Conservation (phyloP, 2,113 vertebrate species). For the Crotophaga sulcirostris region DNA sequence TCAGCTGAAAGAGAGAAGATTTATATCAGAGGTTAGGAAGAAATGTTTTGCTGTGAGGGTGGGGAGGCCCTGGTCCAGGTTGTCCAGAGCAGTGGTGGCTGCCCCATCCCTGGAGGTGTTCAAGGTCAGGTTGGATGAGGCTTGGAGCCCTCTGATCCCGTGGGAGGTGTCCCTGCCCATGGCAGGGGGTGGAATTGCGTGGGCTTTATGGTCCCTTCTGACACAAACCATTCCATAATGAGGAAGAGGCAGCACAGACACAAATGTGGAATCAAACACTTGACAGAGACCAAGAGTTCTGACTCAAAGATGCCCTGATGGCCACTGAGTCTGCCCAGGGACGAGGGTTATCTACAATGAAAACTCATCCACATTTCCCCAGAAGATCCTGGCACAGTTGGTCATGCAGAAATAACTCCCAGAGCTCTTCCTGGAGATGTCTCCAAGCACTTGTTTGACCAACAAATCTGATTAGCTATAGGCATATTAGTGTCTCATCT, state of each 20-base stretch:
- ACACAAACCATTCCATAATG: neutral
- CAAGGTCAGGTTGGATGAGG: too few relatives aligned
- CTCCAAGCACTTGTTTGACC: constrained; percentile 7
- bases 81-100: too few relatives aligned
- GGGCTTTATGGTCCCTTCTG: too few relatives aligned
- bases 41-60: too few relatives aligned
- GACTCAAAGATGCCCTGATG: neutral
- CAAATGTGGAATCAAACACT: accelerated
- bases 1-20: too few relatives aligned
- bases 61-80: too few relatives aligned
- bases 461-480: constrained; percentile 39
- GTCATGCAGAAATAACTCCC: constrained; percentile 18
- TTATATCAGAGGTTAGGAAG: too few relatives aligned
- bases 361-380: neutral
- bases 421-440: constrained; percentile 19
- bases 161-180: too few relatives aligned
- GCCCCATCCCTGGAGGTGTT: too few relatives aligned
- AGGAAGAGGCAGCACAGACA: neutral
- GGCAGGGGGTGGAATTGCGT: too few relatives aligned
- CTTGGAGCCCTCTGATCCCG: too few relatives aligned
- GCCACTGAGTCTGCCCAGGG: neutral
- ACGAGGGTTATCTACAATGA: neutral
- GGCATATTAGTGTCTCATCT: neutral
- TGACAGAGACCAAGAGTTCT: neutral
- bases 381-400: neutral